A percentile compares a stretch with the other conserved stretches of the same genome.
Evolutionary conservation across 2,888 invertebrate species (phyloP).

Genomic region (Harpagoxenus sublaevis): DNA sequence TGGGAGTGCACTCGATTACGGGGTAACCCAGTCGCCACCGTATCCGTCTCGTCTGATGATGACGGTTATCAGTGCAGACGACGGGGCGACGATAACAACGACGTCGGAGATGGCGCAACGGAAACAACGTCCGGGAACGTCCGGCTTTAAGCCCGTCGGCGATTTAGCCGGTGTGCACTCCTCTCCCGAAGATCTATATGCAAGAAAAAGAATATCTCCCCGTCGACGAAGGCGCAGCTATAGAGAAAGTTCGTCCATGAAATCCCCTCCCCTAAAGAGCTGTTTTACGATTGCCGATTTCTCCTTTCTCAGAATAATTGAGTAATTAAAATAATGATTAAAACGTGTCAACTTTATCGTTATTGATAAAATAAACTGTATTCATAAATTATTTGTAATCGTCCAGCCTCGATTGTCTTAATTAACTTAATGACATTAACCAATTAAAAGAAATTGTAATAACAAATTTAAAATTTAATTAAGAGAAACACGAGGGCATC

Average conservation of each 20-base stretch:
- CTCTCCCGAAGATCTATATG: constrained; percentile 25
- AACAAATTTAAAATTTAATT: constrained; percentile 10
- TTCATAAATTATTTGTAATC: neutral
- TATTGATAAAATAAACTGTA: neutral
- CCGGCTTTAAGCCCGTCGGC: constrained; percentile 44
- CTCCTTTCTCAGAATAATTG: neutral
- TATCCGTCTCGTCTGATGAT: constrained; percentile 38
- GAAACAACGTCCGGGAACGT: constrained; percentile 52
- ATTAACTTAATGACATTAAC: constrained; percentile 5
- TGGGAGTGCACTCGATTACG: constrained; percentile 38
- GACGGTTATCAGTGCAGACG: constrained; percentile 49
- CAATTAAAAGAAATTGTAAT: neutral
- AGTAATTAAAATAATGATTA: constrained; percentile 4
- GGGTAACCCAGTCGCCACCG: constrained; percentile 29
- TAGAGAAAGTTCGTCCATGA: neutral
- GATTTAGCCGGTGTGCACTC: neutral
- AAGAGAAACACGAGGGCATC: neutral
- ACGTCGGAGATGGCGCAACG: constrained; percentile 39
- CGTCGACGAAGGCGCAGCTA: neutral
- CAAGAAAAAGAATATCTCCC: neutral
- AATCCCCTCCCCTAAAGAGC: neutral
- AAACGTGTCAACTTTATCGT: constrained; percentile 11
- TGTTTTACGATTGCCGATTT: neutral
- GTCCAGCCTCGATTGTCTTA: neutral
- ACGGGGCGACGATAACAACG: constrained; percentile 31